Conservation (phyloP, 2,888 invertebrate species). For the Blera fallax region DNA sequence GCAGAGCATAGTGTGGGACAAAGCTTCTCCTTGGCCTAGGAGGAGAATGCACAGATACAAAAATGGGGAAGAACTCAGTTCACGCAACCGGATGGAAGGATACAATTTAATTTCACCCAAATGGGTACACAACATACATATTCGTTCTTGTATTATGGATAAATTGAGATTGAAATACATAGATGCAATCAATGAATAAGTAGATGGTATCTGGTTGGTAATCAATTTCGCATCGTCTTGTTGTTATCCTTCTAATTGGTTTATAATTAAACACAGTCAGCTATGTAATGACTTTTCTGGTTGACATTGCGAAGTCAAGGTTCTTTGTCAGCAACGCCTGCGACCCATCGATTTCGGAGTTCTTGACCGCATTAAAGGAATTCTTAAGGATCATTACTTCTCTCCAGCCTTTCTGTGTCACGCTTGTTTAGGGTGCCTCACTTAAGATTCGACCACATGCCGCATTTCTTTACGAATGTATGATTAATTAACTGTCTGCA, state of each 20-base stretch:
- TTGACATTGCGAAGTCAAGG: too few species aligned
- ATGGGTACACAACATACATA: background rate
- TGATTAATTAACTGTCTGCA: too few species aligned
- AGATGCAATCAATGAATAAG: background rate
- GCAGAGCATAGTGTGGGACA: background rate
- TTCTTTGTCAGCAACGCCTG: too few species aligned
- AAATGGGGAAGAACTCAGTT: background rate
- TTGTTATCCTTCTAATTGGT: too few species aligned
- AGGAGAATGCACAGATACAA: conserved; percentile 13
- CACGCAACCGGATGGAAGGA: background rate
- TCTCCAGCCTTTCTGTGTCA: too few species aligned
- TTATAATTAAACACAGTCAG: background rate
- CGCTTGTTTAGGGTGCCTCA: too few species aligned
- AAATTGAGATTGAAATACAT: background rate
- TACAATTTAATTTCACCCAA: background rate
- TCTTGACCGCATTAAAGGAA: too few species aligned
- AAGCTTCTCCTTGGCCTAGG: conserved; percentile 63
- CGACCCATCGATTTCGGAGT: too few species aligned
- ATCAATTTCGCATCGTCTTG: background rate
- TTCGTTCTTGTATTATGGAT: background rate
- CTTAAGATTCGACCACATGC: too few species aligned
- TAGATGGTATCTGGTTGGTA: background rate
- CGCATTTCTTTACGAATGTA: too few species aligned
- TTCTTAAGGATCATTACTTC: too few species aligned
- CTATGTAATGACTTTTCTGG: too few species aligned